phyloP scores from a whole-genome alignment of 2,797 vertebrate genomes.

The Poecilia picta region DNA sequence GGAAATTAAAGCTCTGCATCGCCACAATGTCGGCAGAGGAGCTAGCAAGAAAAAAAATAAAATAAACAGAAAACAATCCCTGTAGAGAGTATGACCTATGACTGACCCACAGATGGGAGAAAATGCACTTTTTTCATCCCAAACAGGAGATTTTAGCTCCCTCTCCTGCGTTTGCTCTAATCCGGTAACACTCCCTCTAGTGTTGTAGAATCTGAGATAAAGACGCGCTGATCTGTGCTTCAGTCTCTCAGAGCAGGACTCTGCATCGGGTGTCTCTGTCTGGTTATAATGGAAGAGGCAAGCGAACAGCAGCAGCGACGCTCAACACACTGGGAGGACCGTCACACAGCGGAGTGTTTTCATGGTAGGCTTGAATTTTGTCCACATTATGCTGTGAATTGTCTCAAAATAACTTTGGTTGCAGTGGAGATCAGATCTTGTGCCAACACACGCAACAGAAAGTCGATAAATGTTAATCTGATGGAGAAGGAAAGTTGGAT shows the following conservation, averaged over 20 bases:
- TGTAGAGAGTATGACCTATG: not conserved
- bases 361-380: conserved; percentile 39
- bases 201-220: conserved; percentile 37
- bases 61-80: not conserved
- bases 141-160: conserved; percentile 22
- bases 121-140: not conserved
- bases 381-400: not conserved
- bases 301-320: not conserved
- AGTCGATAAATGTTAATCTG: not conserved
- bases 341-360: not conserved
- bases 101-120: not conserved
- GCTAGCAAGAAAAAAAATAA: not conserved
- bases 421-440: not conserved
- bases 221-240: conserved; percentile 16
- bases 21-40: not conserved
- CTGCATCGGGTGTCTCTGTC: not conserved
- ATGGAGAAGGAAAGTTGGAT: not conserved
- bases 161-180: conserved; percentile 49
- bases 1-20: conserved; percentile 5
- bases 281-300: not conserved
- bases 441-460: not conserved
- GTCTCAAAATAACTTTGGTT: not conserved
- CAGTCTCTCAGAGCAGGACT: conserved; percentile 23
- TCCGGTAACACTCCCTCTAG: conserved; percentile 47
- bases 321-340: conserved; percentile 1